Percentiles rank a stretch among this genome's conserved stretches.
Conservation (phyloP, 2,113 vertebrate species). For the Pterocles orientalis region DNA sequence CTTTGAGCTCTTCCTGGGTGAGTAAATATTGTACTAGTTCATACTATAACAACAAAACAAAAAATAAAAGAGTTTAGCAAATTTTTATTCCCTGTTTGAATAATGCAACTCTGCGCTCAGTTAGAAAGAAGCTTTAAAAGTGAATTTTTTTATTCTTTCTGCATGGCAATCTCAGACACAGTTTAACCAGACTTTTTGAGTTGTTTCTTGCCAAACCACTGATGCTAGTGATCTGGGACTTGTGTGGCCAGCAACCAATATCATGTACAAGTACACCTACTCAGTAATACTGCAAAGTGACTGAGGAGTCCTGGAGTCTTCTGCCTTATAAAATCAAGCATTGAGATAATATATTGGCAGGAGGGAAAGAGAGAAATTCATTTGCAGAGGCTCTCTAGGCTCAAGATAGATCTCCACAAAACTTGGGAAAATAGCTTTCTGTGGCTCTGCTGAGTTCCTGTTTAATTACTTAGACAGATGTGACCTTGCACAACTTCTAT, state of each 20-base stretch:
- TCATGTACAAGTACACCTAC: neutral
- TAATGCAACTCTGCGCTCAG: neutral
- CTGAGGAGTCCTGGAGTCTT: neutral
- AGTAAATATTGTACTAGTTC: neutral
- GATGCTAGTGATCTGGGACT: neutral
- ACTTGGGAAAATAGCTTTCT: constrained; percentile 23
- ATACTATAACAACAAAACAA: neutral
- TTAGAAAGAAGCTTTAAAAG: neutral
- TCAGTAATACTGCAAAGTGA: neutral
- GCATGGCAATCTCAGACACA: neutral
- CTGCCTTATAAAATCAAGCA: neutral
- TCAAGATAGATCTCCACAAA: neutral
- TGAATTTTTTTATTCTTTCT: neutral
- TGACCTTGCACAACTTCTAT: neutral
- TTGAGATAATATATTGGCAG: neutral
- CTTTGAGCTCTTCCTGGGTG: neutral
- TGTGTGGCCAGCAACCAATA: neutral
- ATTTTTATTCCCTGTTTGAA: neutral
- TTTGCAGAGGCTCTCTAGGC: neutral
- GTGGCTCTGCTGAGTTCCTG: constrained; percentile 32
- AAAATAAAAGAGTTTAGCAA: neutral
- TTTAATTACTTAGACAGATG: constrained; percentile 39
- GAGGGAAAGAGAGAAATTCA: neutral
- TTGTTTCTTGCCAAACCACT: neutral
- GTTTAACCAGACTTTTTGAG: neutral